Percentiles rank a stretch among this genome's conserved stretches.
Evolutionary conservation across 1,140 invertebrate genomes (phyloP).

Genomic region (Rhopalosiphum maidis): DNA sequence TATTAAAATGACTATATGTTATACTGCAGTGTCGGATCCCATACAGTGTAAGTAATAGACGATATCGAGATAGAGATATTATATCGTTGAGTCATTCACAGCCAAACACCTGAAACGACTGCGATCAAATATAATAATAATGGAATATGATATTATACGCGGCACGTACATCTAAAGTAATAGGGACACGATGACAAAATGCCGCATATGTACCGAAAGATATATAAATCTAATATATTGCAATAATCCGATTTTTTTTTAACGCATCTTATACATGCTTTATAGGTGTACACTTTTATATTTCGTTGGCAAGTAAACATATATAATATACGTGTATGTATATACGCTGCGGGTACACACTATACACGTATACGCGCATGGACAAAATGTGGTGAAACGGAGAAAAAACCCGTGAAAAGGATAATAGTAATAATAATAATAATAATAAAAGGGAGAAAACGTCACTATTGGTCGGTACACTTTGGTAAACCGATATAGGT

Average conservation of each 20-base stretch:
- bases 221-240: not conserved
- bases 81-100: not conserved
- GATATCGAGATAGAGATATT: not conserved
- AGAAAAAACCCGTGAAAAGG: constrained; percentile 37
- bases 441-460: not conserved
- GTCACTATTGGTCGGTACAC: constrained; percentile 46
- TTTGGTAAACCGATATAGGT: constrained; percentile 57
- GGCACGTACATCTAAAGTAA: not conserved
- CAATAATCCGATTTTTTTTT: constrained; percentile 11
- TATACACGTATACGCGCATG: not conserved
- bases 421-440: constrained; percentile 1
- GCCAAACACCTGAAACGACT: not conserved
- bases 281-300: not conserved
- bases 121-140: not conserved
- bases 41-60: not conserved
- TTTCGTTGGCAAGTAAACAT: not conserved
- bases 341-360: not conserved
- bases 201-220: not conserved
- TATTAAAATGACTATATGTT: not conserved
- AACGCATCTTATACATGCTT: not conserved
- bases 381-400: not conserved
- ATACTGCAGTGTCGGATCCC: not conserved
- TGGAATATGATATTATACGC: not conserved
- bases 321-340: not conserved
- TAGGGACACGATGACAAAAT: not conserved